phyloP scores from a whole-genome alignment of 2,113 vertebrate genomes.

The Oxyura jamaicensis region DNA sequence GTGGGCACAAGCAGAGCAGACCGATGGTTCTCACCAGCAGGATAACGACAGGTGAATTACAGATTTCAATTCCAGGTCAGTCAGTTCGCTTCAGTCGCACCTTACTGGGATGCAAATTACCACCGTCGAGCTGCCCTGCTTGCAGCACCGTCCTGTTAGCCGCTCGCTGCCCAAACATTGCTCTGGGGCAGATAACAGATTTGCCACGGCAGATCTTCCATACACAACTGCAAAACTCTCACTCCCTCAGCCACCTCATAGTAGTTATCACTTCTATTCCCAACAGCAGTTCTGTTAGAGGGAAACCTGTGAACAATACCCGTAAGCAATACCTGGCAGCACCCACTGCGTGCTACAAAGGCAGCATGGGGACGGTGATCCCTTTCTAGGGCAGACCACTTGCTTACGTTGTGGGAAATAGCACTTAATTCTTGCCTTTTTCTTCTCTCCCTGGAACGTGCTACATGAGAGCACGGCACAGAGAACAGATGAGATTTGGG shows the following conservation, averaged over 20 bases:
- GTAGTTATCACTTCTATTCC: neutral
- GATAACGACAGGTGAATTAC: neutral
- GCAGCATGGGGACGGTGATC: neutral
- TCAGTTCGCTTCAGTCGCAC: neutral
- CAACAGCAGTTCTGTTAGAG: neutral
- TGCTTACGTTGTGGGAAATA: neutral
- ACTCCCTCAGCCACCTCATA: neutral
- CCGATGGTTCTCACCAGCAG: fast-evolving
- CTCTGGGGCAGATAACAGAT: neutral
- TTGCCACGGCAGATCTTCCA: neutral
- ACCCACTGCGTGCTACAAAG: neutral
- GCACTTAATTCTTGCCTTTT: neutral
- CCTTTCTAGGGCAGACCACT: neutral
- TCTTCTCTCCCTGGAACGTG: neutral
- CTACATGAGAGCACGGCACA: neutral
- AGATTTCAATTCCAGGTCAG: neutral
- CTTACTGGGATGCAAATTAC: fast-evolving
- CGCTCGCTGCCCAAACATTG: neutral
- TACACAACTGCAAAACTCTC: neutral
- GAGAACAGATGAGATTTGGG: neutral
- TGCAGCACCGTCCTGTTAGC: neutral
- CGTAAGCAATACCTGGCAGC: neutral
- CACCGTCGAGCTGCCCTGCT: neutral
- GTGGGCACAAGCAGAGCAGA: neutral
- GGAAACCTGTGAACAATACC: neutral